These are phyloP conservation scores for Netelia fuscicornis DNA, from an alignment of 2,888 invertebrate genomes.

Conservation along the genomic window DNA sequence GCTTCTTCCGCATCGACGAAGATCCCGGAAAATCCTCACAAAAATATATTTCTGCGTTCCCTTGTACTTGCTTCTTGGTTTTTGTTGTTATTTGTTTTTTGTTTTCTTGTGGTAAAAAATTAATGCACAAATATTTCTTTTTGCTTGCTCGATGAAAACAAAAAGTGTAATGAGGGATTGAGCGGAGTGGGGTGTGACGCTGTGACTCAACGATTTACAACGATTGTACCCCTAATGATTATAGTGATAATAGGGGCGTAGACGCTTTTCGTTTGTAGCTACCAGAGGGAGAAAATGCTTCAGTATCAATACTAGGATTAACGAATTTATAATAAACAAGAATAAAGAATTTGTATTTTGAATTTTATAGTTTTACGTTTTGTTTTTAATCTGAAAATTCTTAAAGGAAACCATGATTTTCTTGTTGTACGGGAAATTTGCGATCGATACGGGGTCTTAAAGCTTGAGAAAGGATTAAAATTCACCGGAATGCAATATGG, in stretches of 20 bases:
- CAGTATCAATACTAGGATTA: neutral
- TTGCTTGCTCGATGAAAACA: conserved; percentile 8
- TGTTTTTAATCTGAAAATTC: too few relatives aligned
- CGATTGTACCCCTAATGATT: conserved; percentile 78
- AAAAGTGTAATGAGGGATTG: conserved; percentile 2
- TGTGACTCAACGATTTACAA: conserved; percentile 29
- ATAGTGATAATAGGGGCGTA: conserved; percentile 83
- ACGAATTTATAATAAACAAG: neutral
- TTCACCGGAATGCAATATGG: too few relatives aligned
- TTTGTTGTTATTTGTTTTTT: neutral
- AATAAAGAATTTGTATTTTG: neutral
- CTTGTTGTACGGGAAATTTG: too few relatives aligned
- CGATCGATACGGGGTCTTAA: too few relatives aligned
- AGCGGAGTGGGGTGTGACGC: neutral
- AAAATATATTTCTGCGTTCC: neutral
- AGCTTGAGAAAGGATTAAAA: too few relatives aligned
- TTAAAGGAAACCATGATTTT: too few relatives aligned
- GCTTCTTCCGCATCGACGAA: conserved; percentile 74
- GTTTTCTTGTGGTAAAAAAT: neutral
- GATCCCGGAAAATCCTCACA: conserved; percentile 21
- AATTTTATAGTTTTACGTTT: neutral
- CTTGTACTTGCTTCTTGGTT: neutral
- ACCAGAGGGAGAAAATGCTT: neutral
- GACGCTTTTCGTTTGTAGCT: conserved; percentile 59
- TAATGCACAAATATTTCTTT: neutral